Conservation (phyloP, 2,797 vertebrate species). For the Myotis planiceps region DNA sequence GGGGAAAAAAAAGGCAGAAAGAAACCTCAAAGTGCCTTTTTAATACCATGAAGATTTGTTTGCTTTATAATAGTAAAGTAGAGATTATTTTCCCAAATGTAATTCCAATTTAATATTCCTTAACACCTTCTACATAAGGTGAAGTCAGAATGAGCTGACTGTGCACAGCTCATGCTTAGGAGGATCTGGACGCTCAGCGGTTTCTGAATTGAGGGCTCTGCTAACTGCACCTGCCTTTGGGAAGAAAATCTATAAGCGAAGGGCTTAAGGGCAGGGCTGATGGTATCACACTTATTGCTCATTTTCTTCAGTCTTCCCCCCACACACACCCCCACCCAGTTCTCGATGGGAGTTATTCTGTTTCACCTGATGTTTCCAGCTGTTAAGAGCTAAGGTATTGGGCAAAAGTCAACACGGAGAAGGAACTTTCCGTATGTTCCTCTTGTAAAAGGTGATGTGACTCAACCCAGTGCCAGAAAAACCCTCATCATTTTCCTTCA, state of each 20-base stretch:
- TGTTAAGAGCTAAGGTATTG: background rate
- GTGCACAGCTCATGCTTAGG: background rate
- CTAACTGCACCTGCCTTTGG: background rate
- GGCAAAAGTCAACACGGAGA: background rate
- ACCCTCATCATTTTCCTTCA: background rate
- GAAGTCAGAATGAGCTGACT: conserved; percentile 20
- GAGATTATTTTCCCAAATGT: conserved; percentile 62
- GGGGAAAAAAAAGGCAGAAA: background rate
- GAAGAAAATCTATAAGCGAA: background rate
- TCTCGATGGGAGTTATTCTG: background rate
- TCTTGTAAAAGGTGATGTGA: background rate
- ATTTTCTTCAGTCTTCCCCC: background rate
- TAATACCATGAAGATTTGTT: conserved; percentile 62
- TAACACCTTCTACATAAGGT: conserved; percentile 53
- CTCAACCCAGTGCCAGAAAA: background rate
- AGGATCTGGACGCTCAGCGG: background rate
- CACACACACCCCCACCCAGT: background rate
- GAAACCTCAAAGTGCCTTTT: conserved; percentile 47
- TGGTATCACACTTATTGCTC: background rate
- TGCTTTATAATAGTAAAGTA: conserved; percentile 46
- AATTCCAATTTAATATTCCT: conserved; percentile 62
- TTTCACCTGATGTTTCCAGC: background rate
- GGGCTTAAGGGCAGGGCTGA: background rate
- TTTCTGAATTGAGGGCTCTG: background rate
- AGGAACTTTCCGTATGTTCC: background rate